phyloP scores from a whole-genome alignment of 1,140 invertebrate species.

The Whitmania pigra region DNA sequence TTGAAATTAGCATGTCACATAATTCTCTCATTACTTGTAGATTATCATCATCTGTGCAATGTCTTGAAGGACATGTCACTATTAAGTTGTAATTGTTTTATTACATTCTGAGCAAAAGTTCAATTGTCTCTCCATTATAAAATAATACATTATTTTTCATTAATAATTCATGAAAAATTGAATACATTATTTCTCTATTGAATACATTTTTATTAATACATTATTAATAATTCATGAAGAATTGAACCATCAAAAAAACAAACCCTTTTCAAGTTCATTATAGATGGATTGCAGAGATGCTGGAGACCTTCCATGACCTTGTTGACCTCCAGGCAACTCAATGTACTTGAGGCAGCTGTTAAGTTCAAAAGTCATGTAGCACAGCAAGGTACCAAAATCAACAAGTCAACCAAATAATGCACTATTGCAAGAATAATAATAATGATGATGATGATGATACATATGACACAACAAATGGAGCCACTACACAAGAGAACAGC shows the following conservation, averaged over 20 bases:
- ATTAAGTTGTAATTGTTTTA: too few species aligned
- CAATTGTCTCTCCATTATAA: too few species aligned
- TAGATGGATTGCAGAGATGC: conserved; percentile 58
- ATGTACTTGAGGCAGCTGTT: neutral
- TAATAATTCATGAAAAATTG: too few species aligned
- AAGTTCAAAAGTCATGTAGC: conserved; percentile 35
- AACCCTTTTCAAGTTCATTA: conserved; percentile 34
- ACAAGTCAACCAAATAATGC: conserved; percentile 53
- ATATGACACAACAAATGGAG: neutral
- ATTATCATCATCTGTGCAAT: neutral
- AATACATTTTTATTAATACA: too few species aligned
- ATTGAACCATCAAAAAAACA: neutral
- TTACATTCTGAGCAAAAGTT: too few species aligned
- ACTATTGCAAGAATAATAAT: conserved; percentile 48
- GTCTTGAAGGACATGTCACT: neutral
- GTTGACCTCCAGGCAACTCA: neutral
- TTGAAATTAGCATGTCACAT: neutral
- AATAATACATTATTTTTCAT: too few species aligned
- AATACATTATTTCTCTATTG: too few species aligned
- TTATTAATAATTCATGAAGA: too few species aligned
- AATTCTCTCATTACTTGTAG: neutral
- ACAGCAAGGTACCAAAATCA: too few species aligned
- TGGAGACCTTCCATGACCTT: conserved; percentile 59
- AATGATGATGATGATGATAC: too few species aligned
- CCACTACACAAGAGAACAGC: neutral